Evolutionary conservation across 2,113 vertebrate genomes (phyloP), one percentile per base, ranked within the genome.

Genomic region (Aptenodytes forsteri): DNA sequence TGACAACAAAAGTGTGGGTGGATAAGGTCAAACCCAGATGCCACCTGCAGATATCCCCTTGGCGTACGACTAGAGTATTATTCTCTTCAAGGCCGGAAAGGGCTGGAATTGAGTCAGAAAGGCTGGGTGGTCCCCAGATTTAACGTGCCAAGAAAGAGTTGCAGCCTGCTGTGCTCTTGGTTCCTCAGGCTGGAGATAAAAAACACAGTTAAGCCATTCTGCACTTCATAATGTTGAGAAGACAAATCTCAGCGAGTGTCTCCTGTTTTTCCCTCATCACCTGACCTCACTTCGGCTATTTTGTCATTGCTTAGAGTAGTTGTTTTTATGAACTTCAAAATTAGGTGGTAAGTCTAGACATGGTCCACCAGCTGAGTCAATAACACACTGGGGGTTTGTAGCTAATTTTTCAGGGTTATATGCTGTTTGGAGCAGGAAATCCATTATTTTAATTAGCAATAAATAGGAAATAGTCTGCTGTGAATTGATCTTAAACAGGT

Each of bases 361-460:
- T 27, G 67, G 26, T 66, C 50, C 42, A 81, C 29, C 75, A 70
- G 82, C 75, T 93, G 84, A 93, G 78, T 95, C 91, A 83, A 80
- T 96, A 91, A 56, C n/a, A 86, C 75, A 10, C 4, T 3, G 55
- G 38, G 55, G 38, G 11, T 36, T 82, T 62, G 18, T 67, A 89
- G 82, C n/a, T 83, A 47, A 88, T 95, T 91, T 92, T 90, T 96
- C 93, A 94, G 64, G 59, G 36, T 89, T 90, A 91, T 65, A 38
- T 87, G 91, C 82, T 94, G 72, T 80, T 98, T 96, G 84, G 54
- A 97, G 76, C 90, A 98, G 98, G 98, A 98, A 98, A 97, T 98
- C 84, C 15, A 47, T 93, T 30, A 95, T 97, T 98, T 95, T 96
- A 81, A 94, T 94, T 98, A 94, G 96, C 92, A 92, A 87, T 94